These are phyloP conservation scores for Thamnophis elegans DNA, from an alignment of 2,797 vertebrate species.

Conservation along the genomic window DNA sequence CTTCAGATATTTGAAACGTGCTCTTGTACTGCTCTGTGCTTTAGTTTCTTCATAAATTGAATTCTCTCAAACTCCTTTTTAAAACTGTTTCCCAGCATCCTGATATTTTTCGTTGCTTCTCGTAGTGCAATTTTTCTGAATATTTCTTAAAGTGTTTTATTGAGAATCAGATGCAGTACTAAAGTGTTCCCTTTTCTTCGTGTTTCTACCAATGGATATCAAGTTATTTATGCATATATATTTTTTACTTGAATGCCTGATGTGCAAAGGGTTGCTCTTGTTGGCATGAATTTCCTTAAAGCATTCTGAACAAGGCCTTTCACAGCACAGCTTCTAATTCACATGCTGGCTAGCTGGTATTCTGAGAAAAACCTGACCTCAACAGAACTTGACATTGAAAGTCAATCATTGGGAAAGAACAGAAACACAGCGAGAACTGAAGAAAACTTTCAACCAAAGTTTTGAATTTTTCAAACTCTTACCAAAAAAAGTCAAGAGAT, in stretches of 20 bases:
- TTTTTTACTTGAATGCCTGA: not conserved
- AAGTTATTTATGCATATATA: constrained; percentile 5
- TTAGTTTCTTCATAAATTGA: not conserved
- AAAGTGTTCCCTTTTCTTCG: not conserved
- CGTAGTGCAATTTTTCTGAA: not conserved
- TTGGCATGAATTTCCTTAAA: not conserved
- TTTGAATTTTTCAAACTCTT: constrained; percentile 28
- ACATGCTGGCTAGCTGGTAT: constrained; percentile 13
- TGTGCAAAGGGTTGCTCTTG: not conserved
- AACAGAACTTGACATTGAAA: constrained; percentile 21
- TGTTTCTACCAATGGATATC: not conserved
- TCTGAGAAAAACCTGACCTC: constrained; percentile 16
- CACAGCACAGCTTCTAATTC: not conserved
- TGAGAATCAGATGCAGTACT: not conserved
- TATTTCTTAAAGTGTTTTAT: not conserved
- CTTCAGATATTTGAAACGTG: not conserved
- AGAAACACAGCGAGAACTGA: not conserved
- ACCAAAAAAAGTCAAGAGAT: not conserved
- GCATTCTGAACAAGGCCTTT: not conserved
- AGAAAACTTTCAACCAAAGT: not conserved
- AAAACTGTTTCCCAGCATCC: not conserved
- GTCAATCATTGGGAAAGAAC: constrained; percentile 34
- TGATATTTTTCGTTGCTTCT: not conserved
- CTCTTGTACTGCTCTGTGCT: not conserved
- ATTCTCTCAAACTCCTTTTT: not conserved